phyloP scores from a whole-genome alignment of 2,888 invertebrate genomes.

The Mactromeris polynyma region DNA sequence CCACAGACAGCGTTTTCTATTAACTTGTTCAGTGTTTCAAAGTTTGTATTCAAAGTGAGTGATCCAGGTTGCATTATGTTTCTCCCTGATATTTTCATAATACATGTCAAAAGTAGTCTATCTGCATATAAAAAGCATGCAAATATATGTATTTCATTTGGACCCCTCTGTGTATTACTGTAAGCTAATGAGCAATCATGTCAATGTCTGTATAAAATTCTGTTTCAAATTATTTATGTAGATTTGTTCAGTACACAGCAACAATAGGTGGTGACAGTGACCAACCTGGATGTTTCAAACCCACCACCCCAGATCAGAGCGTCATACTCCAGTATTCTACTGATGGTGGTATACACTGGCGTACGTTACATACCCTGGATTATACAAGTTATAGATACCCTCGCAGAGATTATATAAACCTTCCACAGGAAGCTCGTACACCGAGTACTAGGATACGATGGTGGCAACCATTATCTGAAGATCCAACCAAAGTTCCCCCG shows the following conservation, averaged over 20 bases:
- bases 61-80: too few species aligned
- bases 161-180: too few species aligned
- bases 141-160: too few species aligned
- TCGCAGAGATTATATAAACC: constrained; percentile 82
- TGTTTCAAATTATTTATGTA: constrained; percentile 43
- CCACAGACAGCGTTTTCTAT: too few species aligned
- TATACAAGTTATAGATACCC: constrained; percentile 80
- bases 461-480: constrained; percentile 83
- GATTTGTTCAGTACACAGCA: constrained; percentile 86
- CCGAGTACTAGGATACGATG: constrained; percentile 83
- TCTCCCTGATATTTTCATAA: too few species aligned
- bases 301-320: constrained; percentile 81
- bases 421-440: constrained; percentile 84
- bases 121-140: too few species aligned
- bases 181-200: too few species aligned
- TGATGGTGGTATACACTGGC: constrained; percentile 86
- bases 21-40: too few species aligned
- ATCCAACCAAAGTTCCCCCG: constrained; percentile 71
- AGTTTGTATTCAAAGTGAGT: too few species aligned
- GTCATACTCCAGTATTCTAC: constrained; percentile 85
- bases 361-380: constrained; percentile 85
- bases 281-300: constrained; percentile 77
- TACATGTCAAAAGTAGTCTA: too few species aligned
- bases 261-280: constrained; percentile 82
- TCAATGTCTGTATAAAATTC: too few species aligned